Percentiles rank a stretch among this genome's conserved stretches.
Conservation (phyloP, 1,140 invertebrate species). For the Aphis gossypii region DNA sequence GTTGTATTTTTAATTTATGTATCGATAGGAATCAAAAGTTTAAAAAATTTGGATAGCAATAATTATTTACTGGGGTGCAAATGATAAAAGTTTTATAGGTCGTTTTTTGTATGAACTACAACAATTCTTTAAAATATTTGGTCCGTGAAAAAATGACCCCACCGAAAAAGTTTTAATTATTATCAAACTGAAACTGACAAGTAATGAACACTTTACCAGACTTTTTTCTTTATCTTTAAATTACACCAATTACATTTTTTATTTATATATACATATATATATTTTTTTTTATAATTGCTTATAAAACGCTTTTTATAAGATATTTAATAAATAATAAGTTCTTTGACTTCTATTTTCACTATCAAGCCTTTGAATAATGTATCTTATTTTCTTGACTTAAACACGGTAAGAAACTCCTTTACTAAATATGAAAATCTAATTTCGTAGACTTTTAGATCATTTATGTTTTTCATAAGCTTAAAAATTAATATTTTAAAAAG, state of each 20-base stretch:
- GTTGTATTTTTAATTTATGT: slow-evolving; percentile 8
- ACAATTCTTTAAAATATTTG: slow-evolving; percentile 44
- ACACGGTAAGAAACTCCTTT: background rate
- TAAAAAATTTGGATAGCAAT: slow-evolving; percentile 2
- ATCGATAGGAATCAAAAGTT: slow-evolving; percentile 38
- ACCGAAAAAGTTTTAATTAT: slow-evolving; percentile 51
- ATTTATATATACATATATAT: background rate
- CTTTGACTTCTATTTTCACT: background rate
- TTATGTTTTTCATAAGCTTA: background rate
- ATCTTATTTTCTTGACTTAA: background rate
- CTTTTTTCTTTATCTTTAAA: slow-evolving; percentile 49
- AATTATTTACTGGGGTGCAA: slow-evolving; percentile 41
- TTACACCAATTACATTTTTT: slow-evolving; percentile 29
- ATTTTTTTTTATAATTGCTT: background rate
- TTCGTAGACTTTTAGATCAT: background rate
- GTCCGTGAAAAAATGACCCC: slow-evolving; percentile 38
- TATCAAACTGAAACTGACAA: slow-evolving; percentile 52
- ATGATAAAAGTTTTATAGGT: slow-evolving; percentile 52
- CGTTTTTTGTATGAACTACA: background rate
- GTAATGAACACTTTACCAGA: slow-evolving; percentile 33
- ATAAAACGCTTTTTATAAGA: background rate
- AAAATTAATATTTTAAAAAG: background rate
- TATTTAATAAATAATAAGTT: background rate
- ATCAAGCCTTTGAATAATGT: slow-evolving; percentile 11
- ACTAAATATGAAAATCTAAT: background rate